Base-by-base conservation (phyloP, 1,140 invertebrate species). In the Bombus balteatus region DNA sequence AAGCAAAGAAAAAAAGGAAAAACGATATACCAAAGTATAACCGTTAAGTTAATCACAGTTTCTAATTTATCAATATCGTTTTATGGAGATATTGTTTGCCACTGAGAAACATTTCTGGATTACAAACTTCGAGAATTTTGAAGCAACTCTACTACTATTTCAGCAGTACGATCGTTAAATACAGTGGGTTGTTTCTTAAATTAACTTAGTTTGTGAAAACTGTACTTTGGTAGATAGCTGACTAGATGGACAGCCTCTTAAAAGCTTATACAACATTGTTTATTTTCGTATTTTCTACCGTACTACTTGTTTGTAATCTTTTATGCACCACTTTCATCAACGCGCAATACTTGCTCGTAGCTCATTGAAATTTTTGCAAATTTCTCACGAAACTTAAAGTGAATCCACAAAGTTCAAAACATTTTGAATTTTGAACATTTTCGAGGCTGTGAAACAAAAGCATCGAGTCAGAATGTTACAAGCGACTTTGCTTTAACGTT, bases 221-320 rank as follows among this genome's bases (percentile, higher is more conserved):
- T 57, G 28, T 57, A 65, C 32, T 41, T 73, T 3, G 4, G 15
- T 8, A 25, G 41, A 62, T 62, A 15, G 32, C 22, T 18, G 22
- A 34, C 12, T 37, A 28, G 22, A 22, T 9, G 8, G 3, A 39
- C 57, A 62, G 68, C 57, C 22, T 65, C 81, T 77, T 62, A 53
- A 57, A 77, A 83, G 74, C 74, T 86, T 83, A 71, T 65, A 34
- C 85, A n/a, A 25, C 41, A 59, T 62, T 86, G 80, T 77, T 83
- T 74, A 81, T 81, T 74, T 37, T 39, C 78, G 28, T 53, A 32
- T 37, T 34, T 79, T 6, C 15, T 13, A 1, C 37, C 15, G 1
- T 32, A 9, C 18, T 53, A 37, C 37, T 71, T 59, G 47, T 53
- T 70, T 47, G 22, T 43, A 41, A 41, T 37, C 70, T 41, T 74